Evolutionary conservation across 2,113 vertebrate species (phyloP).

Genomic region (Rattus rattus): DNA sequence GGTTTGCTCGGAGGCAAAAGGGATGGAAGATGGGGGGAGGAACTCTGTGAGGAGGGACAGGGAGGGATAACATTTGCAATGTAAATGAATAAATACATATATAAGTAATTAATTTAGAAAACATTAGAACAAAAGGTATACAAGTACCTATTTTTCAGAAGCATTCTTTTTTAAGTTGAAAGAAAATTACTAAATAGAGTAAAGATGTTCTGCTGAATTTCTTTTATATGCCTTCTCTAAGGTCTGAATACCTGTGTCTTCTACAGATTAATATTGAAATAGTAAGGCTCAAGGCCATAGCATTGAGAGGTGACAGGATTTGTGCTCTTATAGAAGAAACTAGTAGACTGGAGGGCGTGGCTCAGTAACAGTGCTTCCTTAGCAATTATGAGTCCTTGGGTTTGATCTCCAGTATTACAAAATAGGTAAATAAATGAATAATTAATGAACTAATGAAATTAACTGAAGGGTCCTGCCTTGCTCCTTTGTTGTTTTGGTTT

Average conservation of each 20-base stretch:
- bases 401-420: background rate
- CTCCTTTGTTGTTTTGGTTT: background rate
- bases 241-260: background rate
- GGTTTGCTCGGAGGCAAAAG: too few relatives aligned
- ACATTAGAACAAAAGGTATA: background rate
- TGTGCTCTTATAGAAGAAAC: background rate
- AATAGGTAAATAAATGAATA: too few relatives aligned
- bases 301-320: background rate
- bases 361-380: background rate
- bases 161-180: background rate
- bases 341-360: background rate
- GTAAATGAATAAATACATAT: too few relatives aligned
- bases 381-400: background rate
- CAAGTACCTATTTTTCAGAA: background rate
- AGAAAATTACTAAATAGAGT: background rate
- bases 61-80: too few relatives aligned
- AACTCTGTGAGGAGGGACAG: too few relatives aligned
- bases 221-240: background rate
- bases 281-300: background rate
- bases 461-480: background rate
- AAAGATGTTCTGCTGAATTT: background rate
- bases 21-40: too few relatives aligned
- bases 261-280: background rate
- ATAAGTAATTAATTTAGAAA: too few relatives aligned
- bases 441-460: background rate